These are phyloP conservation scores for Charanyca ferruginea DNA, from an alignment of 2,888 invertebrate genomes.

Conservation along the genomic window DNA sequence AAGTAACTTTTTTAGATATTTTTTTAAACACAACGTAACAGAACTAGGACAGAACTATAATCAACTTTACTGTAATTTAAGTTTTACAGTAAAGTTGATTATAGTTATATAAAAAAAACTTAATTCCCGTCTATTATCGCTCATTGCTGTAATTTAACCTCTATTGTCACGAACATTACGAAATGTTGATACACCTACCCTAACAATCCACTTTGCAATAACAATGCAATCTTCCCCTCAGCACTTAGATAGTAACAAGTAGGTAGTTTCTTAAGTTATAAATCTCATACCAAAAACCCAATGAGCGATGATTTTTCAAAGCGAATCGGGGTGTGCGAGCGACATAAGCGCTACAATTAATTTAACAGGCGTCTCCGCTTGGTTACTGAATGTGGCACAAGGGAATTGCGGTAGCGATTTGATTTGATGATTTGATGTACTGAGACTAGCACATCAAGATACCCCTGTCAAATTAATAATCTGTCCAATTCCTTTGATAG, in stretches of 20 bases:
- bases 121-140: not conserved
- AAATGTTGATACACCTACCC: not conserved
- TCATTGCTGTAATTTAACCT: conserved; percentile 14
- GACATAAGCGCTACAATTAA: conserved; percentile 88
- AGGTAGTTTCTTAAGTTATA: conserved; percentile 69
- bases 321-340: conserved; percentile 81
- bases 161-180: conserved; percentile 7
- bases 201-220: conserved; percentile 23
- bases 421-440: no score
- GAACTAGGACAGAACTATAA: no score
- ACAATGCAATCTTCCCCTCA: conserved; percentile 37
- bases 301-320: conserved; percentile 88
- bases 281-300: conserved; percentile 77
- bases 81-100: no score
- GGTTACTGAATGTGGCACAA: conserved; percentile 39
- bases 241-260: conserved; percentile 53
- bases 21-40: no score
- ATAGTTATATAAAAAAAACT: no score
- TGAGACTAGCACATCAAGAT: no score
- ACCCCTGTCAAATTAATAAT: no score
- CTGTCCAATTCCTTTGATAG: no score
- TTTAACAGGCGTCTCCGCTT: conserved; percentile 79
- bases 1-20: no score
- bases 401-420: conserved; percentile 8
- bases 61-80: no score